Base-by-base conservation (phyloP, 2,797 vertebrate species). In the Limnodromus scolopaceus region DNA sequence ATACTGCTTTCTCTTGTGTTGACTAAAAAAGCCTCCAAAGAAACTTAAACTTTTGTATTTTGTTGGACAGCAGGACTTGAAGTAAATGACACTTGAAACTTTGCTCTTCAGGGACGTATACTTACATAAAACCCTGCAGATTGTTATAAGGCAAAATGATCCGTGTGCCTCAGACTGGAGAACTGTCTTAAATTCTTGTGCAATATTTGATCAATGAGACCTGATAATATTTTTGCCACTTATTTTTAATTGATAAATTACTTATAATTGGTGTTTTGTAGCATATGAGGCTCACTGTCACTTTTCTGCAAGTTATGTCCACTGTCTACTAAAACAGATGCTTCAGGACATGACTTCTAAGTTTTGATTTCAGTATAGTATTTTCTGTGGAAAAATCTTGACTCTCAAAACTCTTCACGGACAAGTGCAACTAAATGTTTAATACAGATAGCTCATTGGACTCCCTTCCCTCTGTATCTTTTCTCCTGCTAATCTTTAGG, bases 401-500 rank as follows among this genome's bases (percentile, higher is more conserved):
- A 45, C 12, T 38, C 13, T 68, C 19, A 72, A 60, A 77, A 49
- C 34, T 65, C 72, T 6, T 25, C 27, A 32, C 15, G 46, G 61
- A 4, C 9, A 38, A 74, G 20, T 43, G 24, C 30, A 49, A 24
- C 24, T 54, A 27, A 58, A 19, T 3, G 4, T 57, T 88, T 81
- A 39, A 48, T 89, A 27, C 19, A 58, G 22, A 9, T 13, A 36
- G 23, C 45, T 95, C 8, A 24, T 27, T 25, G 16, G 22, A 46
- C 38, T 66, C 74, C 22, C 10, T 76, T 65, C 39, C 17, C 10
- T 92, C 22, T 79, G 0, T 69, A 9, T 87, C 72, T 36, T 32
- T 92, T 84, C 68, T 63, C 36, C 23, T 93, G 57, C 20, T 97
- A 15, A 46, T 43, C 84, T 97, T 53, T 95, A 99, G 99, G 98